phyloP scores from a whole-genome alignment of 2,113 vertebrate genomes.

The Sebastes fasciatus region DNA sequence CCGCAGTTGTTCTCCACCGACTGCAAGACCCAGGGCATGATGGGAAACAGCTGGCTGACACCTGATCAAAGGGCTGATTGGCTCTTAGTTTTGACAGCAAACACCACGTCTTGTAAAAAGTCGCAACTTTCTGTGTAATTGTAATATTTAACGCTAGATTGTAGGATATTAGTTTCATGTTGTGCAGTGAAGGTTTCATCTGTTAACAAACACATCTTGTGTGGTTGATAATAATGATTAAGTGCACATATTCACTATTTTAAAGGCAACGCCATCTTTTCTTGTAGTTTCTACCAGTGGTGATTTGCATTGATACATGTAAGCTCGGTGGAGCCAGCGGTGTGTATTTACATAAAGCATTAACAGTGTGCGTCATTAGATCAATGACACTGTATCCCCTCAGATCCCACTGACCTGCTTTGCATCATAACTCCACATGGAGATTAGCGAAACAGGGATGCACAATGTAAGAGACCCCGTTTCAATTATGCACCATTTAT shows the following conservation, averaged over 20 bases:
- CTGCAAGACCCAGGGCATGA: no score
- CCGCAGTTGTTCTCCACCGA: no score
- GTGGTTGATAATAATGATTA: no score
- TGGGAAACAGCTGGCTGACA: no score
- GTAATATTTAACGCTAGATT: no score
- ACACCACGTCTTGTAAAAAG: no score
- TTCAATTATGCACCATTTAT: slow-evolving; percentile 83
- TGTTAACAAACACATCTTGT: no score
- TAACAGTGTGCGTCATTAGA: slow-evolving; percentile 53
- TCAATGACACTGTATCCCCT: slow-evolving; percentile 54
- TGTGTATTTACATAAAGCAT: slow-evolving; percentile 55
- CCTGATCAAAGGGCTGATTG: no score
- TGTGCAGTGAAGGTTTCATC: no score
- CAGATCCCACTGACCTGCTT: slow-evolving; percentile 45
- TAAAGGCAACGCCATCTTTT: neutral
- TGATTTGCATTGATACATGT: slow-evolving; percentile 30
- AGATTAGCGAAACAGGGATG: slow-evolving; percentile 69
- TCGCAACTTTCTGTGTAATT: no score
- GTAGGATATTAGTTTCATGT: no score
- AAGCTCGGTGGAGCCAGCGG: neutral
- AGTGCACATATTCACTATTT: neutral
- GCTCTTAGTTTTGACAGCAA: no score
- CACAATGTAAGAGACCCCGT: slow-evolving; percentile 74
- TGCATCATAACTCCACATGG: slow-evolving; percentile 51
- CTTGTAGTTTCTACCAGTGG: neutral